phyloP scores from a whole-genome alignment of 1,140 invertebrate species.

The Oryzaephilus surinamensis region DNA sequence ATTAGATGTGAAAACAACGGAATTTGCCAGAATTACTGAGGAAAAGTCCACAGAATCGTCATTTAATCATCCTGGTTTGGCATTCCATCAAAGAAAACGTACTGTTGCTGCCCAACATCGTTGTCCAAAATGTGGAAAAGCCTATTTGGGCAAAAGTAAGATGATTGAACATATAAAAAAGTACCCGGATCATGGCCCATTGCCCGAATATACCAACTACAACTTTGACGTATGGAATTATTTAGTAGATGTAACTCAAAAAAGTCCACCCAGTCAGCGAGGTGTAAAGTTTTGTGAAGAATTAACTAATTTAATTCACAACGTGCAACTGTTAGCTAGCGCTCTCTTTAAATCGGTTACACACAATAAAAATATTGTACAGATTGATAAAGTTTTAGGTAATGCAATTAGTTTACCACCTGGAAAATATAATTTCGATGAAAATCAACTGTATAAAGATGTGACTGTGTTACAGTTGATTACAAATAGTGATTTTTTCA shows the following conservation, averaged over 20 bases:
- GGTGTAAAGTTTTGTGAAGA: conserved; percentile 31
- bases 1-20: conserved; percentile 19
- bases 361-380: conserved; percentile 19
- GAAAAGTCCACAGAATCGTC: conserved; percentile 9
- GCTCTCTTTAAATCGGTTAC: conserved; percentile 27
- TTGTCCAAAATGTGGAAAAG: conserved; percentile 47
- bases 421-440: conserved; percentile 30
- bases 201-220: conserved; percentile 16
- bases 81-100: conserved; percentile 33
- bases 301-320: conserved; percentile 26
- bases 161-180: conserved; percentile 52
- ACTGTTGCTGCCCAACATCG: conserved; percentile 44
- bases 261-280: conserved; percentile 19
- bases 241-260: conserved; percentile 26
- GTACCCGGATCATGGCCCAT: conserved; percentile 49
- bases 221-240: conserved; percentile 30
- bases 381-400: conserved; percentile 23
- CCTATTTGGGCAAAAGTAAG: conserved; percentile 42
- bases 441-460: conserved; percentile 29
- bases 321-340: conserved; percentile 23
- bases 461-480: conserved; percentile 22
- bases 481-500: conserved; percentile 21
- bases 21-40: conserved; percentile 23
- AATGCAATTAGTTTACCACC: conserved; percentile 22
- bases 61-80: conserved; percentile 7